Base-by-base conservation (phyloP, 2,888 invertebrate genomes). In the Chorisops tibialis region DNA sequence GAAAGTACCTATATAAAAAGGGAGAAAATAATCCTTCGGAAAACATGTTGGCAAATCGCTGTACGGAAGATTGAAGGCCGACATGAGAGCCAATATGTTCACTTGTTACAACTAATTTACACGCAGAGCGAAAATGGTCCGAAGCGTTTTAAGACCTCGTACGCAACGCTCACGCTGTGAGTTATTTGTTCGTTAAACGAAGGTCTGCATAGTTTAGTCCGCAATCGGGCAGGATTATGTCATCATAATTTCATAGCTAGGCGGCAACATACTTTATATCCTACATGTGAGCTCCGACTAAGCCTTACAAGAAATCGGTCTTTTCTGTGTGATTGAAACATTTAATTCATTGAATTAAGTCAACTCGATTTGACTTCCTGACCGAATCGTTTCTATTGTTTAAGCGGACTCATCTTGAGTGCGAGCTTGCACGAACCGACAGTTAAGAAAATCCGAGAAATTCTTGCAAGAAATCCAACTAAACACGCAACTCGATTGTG, bases 31-130 rank as follows among this genome's bases (percentile, higher is more conserved):
- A 51, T 14, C 19, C 12, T 16, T 35, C 39, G 18, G 24, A 16
- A 19, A 30, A 39, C 43, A 60, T 43, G 60, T 41, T 50, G 21
- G 43, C 39, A 41, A 18, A 18, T 48, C 24, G 47, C 38, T 39
- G 18, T 30, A 14, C 19, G 16, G 61, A 38, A 39, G 58, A 35
- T 43, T 58, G 43, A 24, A 18, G 14, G 41, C 14, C 58, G 58
- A 50, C 62, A 43, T 58, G 37, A 48, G 12, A 49, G 56, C 54
- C 50, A 41, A 50, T 30, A 38, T 56, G 62, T 50, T 62, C 48
- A 62, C 58, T 62, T 62, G 62, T 62, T 56, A 56, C 58, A 50
- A 62, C 62, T 62, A 62, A 58, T 58, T 62, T 62, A 62, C 58
- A 62, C 62, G 62, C 56, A 49, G 35, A 56, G 30, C 50, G 5